Conservation (phyloP, 2,113 vertebrate genomes). For the Spea multiplicata region DNA sequence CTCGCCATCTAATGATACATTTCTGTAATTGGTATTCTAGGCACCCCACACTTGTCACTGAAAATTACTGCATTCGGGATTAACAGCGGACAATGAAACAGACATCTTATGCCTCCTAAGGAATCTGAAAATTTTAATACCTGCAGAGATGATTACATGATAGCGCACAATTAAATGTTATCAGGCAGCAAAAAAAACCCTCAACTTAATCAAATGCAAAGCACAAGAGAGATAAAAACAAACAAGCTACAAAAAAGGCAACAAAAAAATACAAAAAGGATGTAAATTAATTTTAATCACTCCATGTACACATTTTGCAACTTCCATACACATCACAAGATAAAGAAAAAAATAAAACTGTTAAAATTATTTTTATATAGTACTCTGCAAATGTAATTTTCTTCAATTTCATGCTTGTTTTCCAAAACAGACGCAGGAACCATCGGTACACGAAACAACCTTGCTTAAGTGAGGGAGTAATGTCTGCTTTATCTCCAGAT, state of each 20-base stretch:
- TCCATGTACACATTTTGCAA: no score
- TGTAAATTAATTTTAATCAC: not conserved
- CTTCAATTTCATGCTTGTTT: slow-evolving; percentile 20
- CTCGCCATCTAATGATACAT: slow-evolving; percentile 41
- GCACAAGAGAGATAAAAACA: slow-evolving; percentile 41
- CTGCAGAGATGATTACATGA: slow-evolving; percentile 45
- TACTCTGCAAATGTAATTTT: not conserved
- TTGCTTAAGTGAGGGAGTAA: slow-evolving; percentile 17
- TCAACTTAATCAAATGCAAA: slow-evolving; percentile 25
- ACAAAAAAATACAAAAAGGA: slow-evolving; percentile 1
- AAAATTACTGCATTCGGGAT: slow-evolving; percentile 31
- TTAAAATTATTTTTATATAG: not conserved
- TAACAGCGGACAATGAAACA: slow-evolving; percentile 46
- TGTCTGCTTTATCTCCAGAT: not conserved
- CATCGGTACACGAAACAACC: not conserved
- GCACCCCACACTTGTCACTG: slow-evolving; percentile 25
- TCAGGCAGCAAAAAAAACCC: slow-evolving; percentile 41
- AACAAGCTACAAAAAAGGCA: slow-evolving; percentile 34
- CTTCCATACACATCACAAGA: not conserved
- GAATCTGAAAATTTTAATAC: slow-evolving; percentile 47
- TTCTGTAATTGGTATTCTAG: slow-evolving; percentile 44
- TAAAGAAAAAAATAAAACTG: not conserved
- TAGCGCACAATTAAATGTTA: slow-evolving; percentile 44
- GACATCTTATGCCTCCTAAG: slow-evolving; percentile 47
- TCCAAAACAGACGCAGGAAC: slow-evolving; percentile 62